Base-by-base conservation (phyloP, 2,888 invertebrate genomes). In the Ephialtes manifestator region DNA sequence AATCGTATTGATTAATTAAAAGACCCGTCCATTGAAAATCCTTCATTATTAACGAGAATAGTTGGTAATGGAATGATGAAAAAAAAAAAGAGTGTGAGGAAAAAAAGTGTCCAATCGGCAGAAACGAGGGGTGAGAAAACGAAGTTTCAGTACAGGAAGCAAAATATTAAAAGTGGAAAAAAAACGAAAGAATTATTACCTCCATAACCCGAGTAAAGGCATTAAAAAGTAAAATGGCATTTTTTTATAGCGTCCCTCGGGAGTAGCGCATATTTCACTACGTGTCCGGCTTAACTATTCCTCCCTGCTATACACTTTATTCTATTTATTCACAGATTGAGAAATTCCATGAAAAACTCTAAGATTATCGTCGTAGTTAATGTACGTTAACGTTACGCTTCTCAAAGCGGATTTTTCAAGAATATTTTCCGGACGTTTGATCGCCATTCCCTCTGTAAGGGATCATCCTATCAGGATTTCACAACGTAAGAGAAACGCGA, bases 381-480 rank as follows among this genome's bases (percentile, higher is more conserved):
- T 70, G 31, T 20, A 4, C 70, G 31, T 20, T 5, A 18, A 35
- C 3, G 48, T 48, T 15, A 51, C 63, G 48, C 15, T 24, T 24
- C 20, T 24, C 35, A 39, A 48, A 76, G 31, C 11, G 35, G 20
- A 39, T 28, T 72, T 53, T 51, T 51, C 53, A 53, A 24, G 71
- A 65, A 72, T 72, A 43, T 72, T 24, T 53, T 67, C 81, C 74
- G 35, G 55, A 24, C 70, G 67, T 83, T 76, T 83, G 83, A 80
- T 79, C 79, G 75, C 83, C 65, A 65, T 31, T 43, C 24, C 20
- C 46, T 53, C 1, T 55, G 31, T 68, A 53, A 83, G 51, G 71
- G 83, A 85, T 83, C 76, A 85, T 85, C 80, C 85, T 72, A n/a
- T 72, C 24, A 77, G 83, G 85, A 79, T 85, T 85, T 85, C 67